These are phyloP conservation scores for Ornithoptera priamus DNA, from an alignment of 2,888 invertebrate genomes.

Conservation along the genomic window DNA sequence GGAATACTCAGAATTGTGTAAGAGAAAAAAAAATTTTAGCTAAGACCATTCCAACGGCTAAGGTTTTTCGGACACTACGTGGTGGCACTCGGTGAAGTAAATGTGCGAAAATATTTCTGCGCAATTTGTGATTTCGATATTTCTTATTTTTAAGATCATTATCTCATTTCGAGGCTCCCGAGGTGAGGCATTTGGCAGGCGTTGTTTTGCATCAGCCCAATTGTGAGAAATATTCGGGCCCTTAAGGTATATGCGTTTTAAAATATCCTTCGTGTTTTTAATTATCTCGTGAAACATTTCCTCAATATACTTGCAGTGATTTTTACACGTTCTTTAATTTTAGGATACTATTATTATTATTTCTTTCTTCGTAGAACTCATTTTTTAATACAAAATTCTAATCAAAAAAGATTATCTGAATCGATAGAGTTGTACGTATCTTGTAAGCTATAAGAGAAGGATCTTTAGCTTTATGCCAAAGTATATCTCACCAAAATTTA, in stretches of 20 bases:
- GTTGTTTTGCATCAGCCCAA: constrained; percentile 20
- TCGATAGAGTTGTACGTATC: no score
- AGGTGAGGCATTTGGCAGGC: constrained; percentile 19
- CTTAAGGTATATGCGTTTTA: constrained; percentile 2
- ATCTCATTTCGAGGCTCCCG: constrained; percentile 19
- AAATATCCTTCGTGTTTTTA: background rate
- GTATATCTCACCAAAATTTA: no score
- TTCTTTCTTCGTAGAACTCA: no score
- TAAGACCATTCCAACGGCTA: constrained; percentile 14
- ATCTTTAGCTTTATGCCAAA: no score
- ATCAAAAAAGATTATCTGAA: no score
- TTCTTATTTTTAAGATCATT: constrained; percentile 28
- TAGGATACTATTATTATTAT: background rate
- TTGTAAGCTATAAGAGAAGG: no score
- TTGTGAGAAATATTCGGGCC: constrained; percentile 10
- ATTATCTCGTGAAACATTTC: background rate
- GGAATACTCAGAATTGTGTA: constrained; percentile 18
- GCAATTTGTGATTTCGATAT: constrained; percentile 28
- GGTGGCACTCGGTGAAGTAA: constrained; percentile 16
- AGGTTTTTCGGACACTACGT: constrained; percentile 27
- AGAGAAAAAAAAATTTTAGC: constrained; percentile 12
- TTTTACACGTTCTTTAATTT: background rate
- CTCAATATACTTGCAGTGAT: background rate
- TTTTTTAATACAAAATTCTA: no score
- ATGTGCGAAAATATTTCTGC: constrained; percentile 29